Conservation (phyloP, 2,888 invertebrate genomes). For the Axea sp. region DNA sequence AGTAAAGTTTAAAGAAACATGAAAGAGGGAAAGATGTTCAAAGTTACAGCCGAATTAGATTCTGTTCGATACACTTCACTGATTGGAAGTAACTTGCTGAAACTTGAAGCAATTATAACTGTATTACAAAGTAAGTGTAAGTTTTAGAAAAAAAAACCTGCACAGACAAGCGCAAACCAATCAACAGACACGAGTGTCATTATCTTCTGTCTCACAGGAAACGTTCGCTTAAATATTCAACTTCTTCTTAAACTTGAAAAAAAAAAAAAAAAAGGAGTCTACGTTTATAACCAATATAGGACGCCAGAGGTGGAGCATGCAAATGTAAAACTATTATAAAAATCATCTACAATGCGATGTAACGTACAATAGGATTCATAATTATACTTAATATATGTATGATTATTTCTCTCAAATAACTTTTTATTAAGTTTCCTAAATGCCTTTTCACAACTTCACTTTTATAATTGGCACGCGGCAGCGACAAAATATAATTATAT, state of each 20-base stretch:
- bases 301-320: neutral
- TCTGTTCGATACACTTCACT: conserved; percentile 38
- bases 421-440: conserved; percentile 28
- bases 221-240: neutral
- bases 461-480: conserved; percentile 20
- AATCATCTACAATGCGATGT: too few relatives aligned
- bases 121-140: conserved; percentile 16
- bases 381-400: too few relatives aligned
- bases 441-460: conserved; percentile 14
- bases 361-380: too few relatives aligned
- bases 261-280: neutral
- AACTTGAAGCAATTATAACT: conserved; percentile 42
- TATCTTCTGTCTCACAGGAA: conserved; percentile 7
- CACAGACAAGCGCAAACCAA: neutral
- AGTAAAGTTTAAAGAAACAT: conserved; percentile 36
- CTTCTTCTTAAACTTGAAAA: conserved; percentile 1
- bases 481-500: conserved; percentile 20
- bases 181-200: conserved; percentile 13
- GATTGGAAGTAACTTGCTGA: conserved; percentile 27
- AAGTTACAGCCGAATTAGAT: conserved; percentile 16
- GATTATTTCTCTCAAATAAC: too few relatives aligned
- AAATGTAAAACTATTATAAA: neutral
- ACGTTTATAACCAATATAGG: neutral
- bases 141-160: conserved; percentile 11
- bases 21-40: conserved; percentile 1